Percentiles rank a stretch among this genome's conserved stretches.
Conservation (phyloP, 2,113 vertebrate genomes). For the Acrocephalus kingi region DNA sequence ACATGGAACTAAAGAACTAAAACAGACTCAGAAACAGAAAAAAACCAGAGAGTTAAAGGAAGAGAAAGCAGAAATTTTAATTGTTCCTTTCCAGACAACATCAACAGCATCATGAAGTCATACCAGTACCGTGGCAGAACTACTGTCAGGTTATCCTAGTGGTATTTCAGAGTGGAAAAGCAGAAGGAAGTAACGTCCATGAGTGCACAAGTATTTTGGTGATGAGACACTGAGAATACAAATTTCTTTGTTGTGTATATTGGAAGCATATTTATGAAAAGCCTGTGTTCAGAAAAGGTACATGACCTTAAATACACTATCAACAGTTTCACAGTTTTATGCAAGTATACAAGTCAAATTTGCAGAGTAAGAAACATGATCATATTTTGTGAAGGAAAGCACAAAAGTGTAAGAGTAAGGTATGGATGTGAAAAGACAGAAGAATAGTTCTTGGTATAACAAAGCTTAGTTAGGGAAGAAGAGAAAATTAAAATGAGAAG, state of each 20-base stretch:
- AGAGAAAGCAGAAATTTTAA: neutral
- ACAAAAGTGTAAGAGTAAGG: no score
- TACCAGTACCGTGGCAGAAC: neutral
- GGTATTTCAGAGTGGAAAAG: neutral
- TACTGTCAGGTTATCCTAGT: neutral
- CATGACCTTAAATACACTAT: neutral
- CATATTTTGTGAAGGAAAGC: neutral
- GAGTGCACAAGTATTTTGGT: neutral
- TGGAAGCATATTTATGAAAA: neutral
- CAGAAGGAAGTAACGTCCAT: fast-evolving
- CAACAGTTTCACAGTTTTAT: neutral
- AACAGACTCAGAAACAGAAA: neutral
- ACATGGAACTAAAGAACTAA: neutral
- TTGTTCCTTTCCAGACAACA: neutral
- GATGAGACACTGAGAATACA: neutral
- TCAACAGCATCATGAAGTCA: neutral
- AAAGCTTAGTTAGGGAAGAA: neutral
- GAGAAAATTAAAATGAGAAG: neutral
- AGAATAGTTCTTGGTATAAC: neutral
- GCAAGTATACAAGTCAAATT: neutral
- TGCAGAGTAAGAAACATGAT: neutral
- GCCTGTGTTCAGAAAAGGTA: neutral
- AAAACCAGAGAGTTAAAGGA: neutral
- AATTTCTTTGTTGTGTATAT: neutral
- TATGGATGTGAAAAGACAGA: neutral